phyloP scores from a whole-genome alignment of 2,888 invertebrate species.

The Agonopterix subpropinquella region DNA sequence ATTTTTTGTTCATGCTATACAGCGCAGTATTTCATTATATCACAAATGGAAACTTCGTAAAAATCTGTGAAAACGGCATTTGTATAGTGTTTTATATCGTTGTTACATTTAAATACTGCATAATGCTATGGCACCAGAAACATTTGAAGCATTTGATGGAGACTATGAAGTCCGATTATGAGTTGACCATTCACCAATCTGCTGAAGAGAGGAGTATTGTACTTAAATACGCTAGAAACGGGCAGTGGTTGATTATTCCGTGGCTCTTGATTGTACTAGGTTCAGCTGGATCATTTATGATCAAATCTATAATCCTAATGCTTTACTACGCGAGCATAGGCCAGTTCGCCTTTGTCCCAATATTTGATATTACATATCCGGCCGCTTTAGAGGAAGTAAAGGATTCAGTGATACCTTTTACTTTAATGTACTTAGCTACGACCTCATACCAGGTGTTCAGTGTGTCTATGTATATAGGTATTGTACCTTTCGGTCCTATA shows the following conservation, averaged over 20 bases:
- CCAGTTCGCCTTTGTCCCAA: background rate
- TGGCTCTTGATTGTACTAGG: background rate
- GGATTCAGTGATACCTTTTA: background rate
- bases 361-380: background rate
- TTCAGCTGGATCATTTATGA: background rate
- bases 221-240: background rate
- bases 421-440: background rate
- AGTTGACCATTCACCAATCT: background rate
- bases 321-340: background rate
- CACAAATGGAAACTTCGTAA: background rate
- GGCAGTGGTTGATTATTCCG: background rate
- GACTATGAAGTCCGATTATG: background rate
- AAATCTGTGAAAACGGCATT: background rate
- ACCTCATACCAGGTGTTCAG: background rate
- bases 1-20: background rate
- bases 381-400: background rate
- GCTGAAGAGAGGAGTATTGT: background rate
- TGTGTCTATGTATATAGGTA: constrained; percentile 25
- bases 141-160: background rate
- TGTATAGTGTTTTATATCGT: background rate
- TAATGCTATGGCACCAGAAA: background rate
- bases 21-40: background rate
- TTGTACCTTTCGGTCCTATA: constrained; percentile 38
- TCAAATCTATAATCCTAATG: background rate
- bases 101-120: background rate